Evolutionary conservation across 2,113 vertebrate species (phyloP), one percentile per base, ranked within the genome.

Genomic region (Tyrannus savana): DNA sequence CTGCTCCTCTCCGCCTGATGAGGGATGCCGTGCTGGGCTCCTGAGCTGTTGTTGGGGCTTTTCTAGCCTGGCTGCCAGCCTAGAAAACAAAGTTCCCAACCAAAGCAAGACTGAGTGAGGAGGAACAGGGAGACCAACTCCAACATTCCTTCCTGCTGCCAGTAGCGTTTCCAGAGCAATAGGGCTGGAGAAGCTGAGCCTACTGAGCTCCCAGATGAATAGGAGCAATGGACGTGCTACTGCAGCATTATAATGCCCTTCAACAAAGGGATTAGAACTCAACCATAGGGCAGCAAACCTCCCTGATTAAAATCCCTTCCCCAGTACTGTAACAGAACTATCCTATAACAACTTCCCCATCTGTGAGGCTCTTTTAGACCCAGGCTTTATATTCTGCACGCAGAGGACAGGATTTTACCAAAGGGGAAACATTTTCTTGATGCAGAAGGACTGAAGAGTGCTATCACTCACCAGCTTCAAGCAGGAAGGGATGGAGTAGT

Each of bases 1-100:
- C n/a, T 4, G 2, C 31, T 76, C n/a, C 52, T 73, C 33, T 52
- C 52, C 19, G 5, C 19, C 16, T 0, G 0, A 19, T 8, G 31
- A 4, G 5, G 24, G 31, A 28, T 76, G 69, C 16, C 44, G 0
- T n/a, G 6, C 17, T 33, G 69, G 24, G 33, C 66, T 87, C 69
- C 66, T 59, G 52, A 64, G 69, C 42, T 72, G 31, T 9, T 56
- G 16, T 12, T 2, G 5, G 46, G 86, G 39, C 31, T 78, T 77
- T 74, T 93, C 69, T 6, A 0, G 24, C 69, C 73, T 85, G 74
- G 73, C 59, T 90, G 12, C 49, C 67, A 83, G 90, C 82, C 85
- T 90, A 68, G 73, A 59, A 92, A 88, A 82, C 28, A 50, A 72
- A 73, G 53, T 66, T 84, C 39, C 58, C 41, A 67, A 49, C 3